phyloP scores from a whole-genome alignment of 2,797 vertebrate species.

The Microchirus variegatus region DNA sequence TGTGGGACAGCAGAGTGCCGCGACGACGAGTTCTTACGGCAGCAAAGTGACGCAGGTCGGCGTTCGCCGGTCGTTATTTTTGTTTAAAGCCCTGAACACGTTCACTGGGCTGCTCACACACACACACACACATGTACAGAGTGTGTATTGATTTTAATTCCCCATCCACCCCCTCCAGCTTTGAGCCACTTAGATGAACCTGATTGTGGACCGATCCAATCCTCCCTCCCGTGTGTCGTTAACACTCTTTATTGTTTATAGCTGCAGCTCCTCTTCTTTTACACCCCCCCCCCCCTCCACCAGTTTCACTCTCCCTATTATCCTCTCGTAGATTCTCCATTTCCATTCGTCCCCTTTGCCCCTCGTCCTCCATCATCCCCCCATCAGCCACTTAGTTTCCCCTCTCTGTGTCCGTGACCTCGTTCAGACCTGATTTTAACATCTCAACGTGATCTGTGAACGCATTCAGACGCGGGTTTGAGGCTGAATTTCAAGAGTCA shows the following conservation, averaged over 20 bases:
- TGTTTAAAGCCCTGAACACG: too few relatives aligned
- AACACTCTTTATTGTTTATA: constrained; percentile 45
- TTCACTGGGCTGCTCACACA: too few relatives aligned
- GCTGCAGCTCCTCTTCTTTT: constrained; percentile 18
- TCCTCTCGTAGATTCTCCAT: constrained; percentile 20
- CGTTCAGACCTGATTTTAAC: too few relatives aligned
- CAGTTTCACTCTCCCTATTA: constrained; percentile 13
- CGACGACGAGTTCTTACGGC: constrained; percentile 29
- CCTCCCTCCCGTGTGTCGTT: constrained; percentile 28
- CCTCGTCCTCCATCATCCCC: constrained; percentile 17
- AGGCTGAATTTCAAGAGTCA: too few relatives aligned
- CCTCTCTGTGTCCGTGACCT: not conserved
- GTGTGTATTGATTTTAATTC: constrained; percentile 67
- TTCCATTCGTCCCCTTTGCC: constrained; percentile 25
- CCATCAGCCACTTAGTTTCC: constrained; percentile 1
- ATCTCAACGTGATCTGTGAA: not conserved
- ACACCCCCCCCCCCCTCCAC: constrained; percentile 11
- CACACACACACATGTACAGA: constrained; percentile 26
- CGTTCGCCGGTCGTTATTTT: too few relatives aligned
- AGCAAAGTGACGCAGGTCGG: too few relatives aligned
- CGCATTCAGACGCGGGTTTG: too few relatives aligned
- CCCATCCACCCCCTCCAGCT: constrained; percentile 35
- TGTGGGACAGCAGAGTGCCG: constrained; percentile 30
- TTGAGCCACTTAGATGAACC: constrained; percentile 50
- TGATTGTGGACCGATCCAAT: constrained; percentile 60